These are phyloP conservation scores for Acanthis flammea DNA, from an alignment of 2,797 vertebrate genomes.

Conservation along the genomic window DNA sequence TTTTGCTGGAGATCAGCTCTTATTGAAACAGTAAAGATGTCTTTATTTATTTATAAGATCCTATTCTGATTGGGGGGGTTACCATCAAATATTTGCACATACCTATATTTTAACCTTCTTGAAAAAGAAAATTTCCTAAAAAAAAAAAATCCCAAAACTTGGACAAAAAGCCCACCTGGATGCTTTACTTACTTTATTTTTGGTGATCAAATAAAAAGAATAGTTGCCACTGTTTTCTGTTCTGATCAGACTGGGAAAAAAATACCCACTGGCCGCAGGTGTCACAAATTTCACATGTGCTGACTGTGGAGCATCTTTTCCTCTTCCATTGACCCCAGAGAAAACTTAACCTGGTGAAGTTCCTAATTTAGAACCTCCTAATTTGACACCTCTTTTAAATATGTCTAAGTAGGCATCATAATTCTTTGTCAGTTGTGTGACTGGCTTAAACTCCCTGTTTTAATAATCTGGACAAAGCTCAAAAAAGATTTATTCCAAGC, in stretches of 20 bases:
- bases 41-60: not conserved
- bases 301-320: not conserved
- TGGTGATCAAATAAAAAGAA: not conserved
- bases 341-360: not conserved
- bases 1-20: not conserved
- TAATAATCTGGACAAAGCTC: not conserved
- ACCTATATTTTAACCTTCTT: not conserved
- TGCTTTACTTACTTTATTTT: not conserved
- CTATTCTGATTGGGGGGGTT: accelerated
- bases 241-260: not conserved
- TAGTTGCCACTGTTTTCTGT: not conserved
- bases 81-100: not conserved
- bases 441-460: not conserved
- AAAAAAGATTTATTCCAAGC: not conserved
- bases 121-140: not conserved
- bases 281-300: not conserved
- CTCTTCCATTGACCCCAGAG: not conserved
- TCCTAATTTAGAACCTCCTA: not conserved
- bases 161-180: accelerated
- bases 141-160: accelerated
- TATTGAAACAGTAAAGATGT: not conserved
- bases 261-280: not conserved
- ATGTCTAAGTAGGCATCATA: not conserved
- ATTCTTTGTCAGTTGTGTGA: not conserved
- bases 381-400: not conserved